Conservation (phyloP, 1,140 invertebrate genomes). For the Acromyrmex heyeri region DNA sequence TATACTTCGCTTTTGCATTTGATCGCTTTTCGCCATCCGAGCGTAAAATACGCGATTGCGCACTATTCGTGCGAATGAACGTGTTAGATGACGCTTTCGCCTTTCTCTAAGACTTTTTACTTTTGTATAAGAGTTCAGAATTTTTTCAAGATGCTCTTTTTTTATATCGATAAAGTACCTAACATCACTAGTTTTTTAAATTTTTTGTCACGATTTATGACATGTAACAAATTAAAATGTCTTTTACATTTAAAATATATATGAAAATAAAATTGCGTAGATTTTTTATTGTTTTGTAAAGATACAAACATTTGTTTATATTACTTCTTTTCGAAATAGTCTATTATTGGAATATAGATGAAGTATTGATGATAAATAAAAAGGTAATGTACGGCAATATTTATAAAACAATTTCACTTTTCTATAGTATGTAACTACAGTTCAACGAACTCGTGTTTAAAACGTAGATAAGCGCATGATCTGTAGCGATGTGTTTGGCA, state of each 20-base stretch:
- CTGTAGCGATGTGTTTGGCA: not conserved
- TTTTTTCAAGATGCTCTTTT: slow-evolving; percentile 30
- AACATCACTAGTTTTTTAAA: not conserved
- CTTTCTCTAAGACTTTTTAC: slow-evolving; percentile 7
- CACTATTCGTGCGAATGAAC: slow-evolving; percentile 55
- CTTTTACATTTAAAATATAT: not conserved
- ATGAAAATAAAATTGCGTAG: not conserved
- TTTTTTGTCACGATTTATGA: not conserved
- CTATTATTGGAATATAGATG: not conserved
- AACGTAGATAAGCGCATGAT: slow-evolving; percentile 23
- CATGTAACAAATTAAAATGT: not conserved
- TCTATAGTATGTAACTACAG: not conserved
- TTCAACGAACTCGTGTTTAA: slow-evolving; percentile 1
- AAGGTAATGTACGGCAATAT: not conserved
- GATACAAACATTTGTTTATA: not conserved
- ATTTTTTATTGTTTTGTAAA: not conserved
- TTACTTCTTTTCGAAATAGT: not conserved
- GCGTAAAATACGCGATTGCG: slow-evolving; percentile 57
- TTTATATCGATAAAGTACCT: not conserved
- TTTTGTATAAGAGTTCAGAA: slow-evolving; percentile 30
- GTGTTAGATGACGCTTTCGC: slow-evolving; percentile 43
- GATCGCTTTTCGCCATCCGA: slow-evolving; percentile 50
- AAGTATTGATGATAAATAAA: not conserved
- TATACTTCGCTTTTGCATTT: slow-evolving; percentile 28
- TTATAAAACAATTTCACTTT: slow-evolving; percentile 25